phyloP scores from a whole-genome alignment of 2,113 vertebrate genomes.

The Chaetura pelagica region DNA sequence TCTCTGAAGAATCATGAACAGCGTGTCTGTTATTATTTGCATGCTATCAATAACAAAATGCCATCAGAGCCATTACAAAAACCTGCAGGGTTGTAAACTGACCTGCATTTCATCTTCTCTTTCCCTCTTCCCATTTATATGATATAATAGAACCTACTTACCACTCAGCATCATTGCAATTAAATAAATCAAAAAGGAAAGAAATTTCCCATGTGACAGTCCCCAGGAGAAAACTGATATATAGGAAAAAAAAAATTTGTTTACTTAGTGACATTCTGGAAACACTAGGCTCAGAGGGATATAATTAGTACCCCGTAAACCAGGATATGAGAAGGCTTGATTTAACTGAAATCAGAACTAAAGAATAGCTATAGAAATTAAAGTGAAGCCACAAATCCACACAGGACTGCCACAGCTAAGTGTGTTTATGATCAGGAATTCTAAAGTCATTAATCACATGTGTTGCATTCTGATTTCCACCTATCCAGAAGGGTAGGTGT shows the following conservation, averaged over 20 bases:
- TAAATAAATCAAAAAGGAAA: conserved; percentile 47
- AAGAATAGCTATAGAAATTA: conserved; percentile 72
- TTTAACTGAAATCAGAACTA: conserved; percentile 73
- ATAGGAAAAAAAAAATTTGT: conserved; percentile 17
- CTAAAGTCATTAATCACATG: not conserved
- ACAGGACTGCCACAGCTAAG: not conserved
- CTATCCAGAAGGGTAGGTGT: not conserved
- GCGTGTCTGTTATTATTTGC: not conserved
- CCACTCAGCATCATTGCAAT: conserved; percentile 22
- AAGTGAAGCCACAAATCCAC: conserved; percentile 65
- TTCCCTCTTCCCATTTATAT: not conserved
- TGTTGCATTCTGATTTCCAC: not conserved
- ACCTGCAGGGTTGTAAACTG: not conserved
- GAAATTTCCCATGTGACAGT: conserved; percentile 31
- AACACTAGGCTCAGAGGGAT: conserved; percentile 66
- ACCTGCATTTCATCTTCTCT: conserved; percentile 6
- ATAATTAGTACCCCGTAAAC: conserved; percentile 74
- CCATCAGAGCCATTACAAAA: not conserved
- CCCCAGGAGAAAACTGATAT: conserved; percentile 27
- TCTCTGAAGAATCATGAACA: not conserved
- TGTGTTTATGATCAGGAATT: conserved; percentile 24
- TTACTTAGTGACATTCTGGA: conserved; percentile 48
- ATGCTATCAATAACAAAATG: not conserved
- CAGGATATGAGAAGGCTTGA: conserved; percentile 73
- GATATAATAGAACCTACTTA: not conserved